These are phyloP conservation scores for Eulemur macaco DNA, from an alignment of 2,113 vertebrate species.

Conservation along the genomic window DNA sequence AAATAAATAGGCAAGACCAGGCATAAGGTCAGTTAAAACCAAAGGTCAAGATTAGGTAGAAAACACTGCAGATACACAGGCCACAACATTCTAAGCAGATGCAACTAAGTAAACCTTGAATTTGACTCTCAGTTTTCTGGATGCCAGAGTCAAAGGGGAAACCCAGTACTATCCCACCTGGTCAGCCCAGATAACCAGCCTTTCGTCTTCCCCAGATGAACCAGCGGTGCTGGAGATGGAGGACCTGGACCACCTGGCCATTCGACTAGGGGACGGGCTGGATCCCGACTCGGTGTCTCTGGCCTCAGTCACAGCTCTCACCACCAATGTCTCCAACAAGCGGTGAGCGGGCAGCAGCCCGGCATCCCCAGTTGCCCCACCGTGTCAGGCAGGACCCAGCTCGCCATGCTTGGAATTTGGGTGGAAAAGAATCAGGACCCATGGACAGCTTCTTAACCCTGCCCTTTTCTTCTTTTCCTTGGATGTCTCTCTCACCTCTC, in stretches of 20 bases:
- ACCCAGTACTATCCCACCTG: background rate
- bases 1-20: background rate
- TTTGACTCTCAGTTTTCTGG: background rate
- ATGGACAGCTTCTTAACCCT: background rate
- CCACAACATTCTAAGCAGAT: background rate
- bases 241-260: slow-evolving; percentile 89
- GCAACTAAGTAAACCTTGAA: background rate
- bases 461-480: background rate
- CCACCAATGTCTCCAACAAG: slow-evolving; percentile 98
- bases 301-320: slow-evolving; percentile 97
- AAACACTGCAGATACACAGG: background rate
- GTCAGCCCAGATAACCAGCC: background rate
- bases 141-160: background rate
- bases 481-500: background rate
- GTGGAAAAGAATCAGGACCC: background rate
- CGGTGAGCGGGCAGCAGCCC: slow-evolving; percentile 82
- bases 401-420: too few relatives aligned
- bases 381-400: background rate
- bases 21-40: background rate
- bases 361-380: rapidly evolving
- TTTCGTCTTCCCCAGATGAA: slow-evolving; percentile 87
- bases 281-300: slow-evolving; percentile 94
- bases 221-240: slow-evolving; percentile 95
- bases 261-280: slow-evolving; percentile 84
- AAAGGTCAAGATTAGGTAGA: background rate